Evolutionary conservation across 2,797 vertebrate genomes (phyloP), one percentile per base, ranked within the genome.

Genomic region (Macroramphosus scolopax): DNA sequence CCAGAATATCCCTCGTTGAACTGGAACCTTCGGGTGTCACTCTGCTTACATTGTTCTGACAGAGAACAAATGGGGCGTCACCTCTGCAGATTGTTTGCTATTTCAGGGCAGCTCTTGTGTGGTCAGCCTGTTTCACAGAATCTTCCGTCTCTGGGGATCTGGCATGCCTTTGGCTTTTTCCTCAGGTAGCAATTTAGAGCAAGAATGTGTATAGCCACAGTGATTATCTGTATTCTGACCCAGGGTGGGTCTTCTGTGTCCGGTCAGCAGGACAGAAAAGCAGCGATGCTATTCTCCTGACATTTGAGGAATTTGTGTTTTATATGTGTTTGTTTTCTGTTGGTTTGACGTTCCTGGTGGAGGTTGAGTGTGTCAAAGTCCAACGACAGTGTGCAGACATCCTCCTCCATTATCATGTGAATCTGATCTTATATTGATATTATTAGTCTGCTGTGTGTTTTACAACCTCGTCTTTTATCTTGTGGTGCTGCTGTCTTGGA

Each of bases 131-230:
- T 9, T 48, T 51, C 59, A n/a, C 40, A 30, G 31, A 5, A 36
- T 51, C 45, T 26, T 44, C 66, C 62, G 68, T 75, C 66, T 61
- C 65, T 26, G 8, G 57, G 68, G 76, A 77, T 69, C 47, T 72
- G 75, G 77, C 63, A 63, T 7, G 65, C 63, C 74, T 51, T 24
- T 36, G 59, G 65, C 25, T 80, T 78, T 82, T 78, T 55, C 62
- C 68, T 78, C 84, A 88, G 85, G 79, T 87, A 78, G 77, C 77
- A 89, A 87, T 87, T 89, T 86, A 75, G 64, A 68, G 54, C 45
- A 82, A 80, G 68, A 87, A 88, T 86, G 75, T 81, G 65, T 72
- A 32, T 38, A 49, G 66, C 76, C 80, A 79, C 68, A 60, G 31
- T 87, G 72, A 81, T 86, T 81, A 83, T 87, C 73, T 81, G 72